Percentiles rank a stretch among this genome's conserved stretches.
phyloP scores from a whole-genome alignment of 2,888 invertebrate genomes.

The Diogma glabrata region DNA sequence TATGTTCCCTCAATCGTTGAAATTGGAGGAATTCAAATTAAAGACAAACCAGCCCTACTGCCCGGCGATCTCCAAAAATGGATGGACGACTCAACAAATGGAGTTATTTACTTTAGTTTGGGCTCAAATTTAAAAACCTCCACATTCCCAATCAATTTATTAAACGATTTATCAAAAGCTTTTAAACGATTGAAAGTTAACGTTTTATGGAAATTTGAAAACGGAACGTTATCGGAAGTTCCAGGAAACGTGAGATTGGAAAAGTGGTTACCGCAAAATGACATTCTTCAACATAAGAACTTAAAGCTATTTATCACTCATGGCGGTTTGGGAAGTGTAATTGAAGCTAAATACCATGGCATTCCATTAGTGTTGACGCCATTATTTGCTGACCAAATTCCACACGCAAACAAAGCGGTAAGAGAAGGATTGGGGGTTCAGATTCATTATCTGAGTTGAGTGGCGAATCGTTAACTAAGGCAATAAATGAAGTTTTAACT shows the following conservation, averaged over 20 bases:
- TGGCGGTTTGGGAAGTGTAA: conserved; percentile 57
- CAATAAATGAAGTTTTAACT: neutral
- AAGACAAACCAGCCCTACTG: neutral
- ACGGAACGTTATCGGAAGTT: conserved; percentile 25
- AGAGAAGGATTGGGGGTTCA: neutral
- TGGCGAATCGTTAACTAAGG: neutral
- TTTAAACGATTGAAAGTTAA: conserved; percentile 26
- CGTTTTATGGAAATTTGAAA: conserved; percentile 29
- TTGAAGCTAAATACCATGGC: neutral
- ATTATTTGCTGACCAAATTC: conserved; percentile 5
- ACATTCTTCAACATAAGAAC: conserved; percentile 49
- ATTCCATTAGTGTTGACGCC: neutral
- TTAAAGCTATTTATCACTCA: conserved; percentile 38
- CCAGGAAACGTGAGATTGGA: conserved; percentile 36
- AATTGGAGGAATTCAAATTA: conserved; percentile 12
- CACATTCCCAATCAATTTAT: conserved; percentile 21
- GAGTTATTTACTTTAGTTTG: conserved; percentile 37
- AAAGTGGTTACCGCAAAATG: conserved; percentile 48
- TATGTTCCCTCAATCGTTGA: neutral
- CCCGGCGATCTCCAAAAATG: conserved; percentile 28
- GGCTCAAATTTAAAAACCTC: conserved; percentile 34
- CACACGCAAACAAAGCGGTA: neutral
- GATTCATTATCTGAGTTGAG: neutral
- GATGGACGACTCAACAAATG: conserved; percentile 28
- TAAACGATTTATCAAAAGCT: conserved; percentile 21